These are phyloP conservation scores for Carabus problematicus DNA, from an alignment of 2,888 invertebrate genomes.

Conservation along the genomic window DNA sequence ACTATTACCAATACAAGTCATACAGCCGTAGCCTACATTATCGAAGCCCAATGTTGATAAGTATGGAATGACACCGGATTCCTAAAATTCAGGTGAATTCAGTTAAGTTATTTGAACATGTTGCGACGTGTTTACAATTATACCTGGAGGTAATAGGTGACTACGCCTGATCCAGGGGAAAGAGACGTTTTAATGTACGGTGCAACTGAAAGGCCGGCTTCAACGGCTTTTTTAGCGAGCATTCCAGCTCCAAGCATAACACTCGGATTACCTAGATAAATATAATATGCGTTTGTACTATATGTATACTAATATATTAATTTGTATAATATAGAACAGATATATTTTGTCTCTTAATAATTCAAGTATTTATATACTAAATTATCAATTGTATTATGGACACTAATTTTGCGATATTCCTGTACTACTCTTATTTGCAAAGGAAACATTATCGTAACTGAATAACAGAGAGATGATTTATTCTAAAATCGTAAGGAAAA, in stretches of 20 bases:
- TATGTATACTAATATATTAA: neutral
- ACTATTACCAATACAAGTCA: constrained; percentile 99
- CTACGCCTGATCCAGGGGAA: constrained; percentile 95
- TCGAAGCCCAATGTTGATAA: constrained; percentile 89
- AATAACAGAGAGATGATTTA: no score
- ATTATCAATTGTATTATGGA: no score
- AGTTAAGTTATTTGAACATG: neutral
- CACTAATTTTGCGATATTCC: no score
- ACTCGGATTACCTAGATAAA: constrained; percentile 75
- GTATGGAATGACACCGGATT: constrained; percentile 91
- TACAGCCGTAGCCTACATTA: constrained; percentile 98
- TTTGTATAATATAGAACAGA: neutral
- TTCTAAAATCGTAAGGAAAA: no score
- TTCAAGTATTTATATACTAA: no score
- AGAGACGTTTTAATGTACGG: constrained; percentile 97
- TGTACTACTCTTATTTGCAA: no score
- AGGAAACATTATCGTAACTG: no score
- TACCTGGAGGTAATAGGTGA: constrained; percentile 81
- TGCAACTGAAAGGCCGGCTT: constrained; percentile 84
- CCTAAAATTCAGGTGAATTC: constrained; percentile 59
- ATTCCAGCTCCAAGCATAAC: constrained; percentile 97
- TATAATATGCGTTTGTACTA: neutral
- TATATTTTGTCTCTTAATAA: no score
- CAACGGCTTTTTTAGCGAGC: constrained; percentile 92
- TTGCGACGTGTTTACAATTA: constrained; percentile 30